Percentiles rank a stretch among this genome's conserved stretches.
These are phyloP conservation scores for Hesperia comma DNA, from an alignment of 2,888 invertebrate genomes.

Conservation along the genomic window DNA sequence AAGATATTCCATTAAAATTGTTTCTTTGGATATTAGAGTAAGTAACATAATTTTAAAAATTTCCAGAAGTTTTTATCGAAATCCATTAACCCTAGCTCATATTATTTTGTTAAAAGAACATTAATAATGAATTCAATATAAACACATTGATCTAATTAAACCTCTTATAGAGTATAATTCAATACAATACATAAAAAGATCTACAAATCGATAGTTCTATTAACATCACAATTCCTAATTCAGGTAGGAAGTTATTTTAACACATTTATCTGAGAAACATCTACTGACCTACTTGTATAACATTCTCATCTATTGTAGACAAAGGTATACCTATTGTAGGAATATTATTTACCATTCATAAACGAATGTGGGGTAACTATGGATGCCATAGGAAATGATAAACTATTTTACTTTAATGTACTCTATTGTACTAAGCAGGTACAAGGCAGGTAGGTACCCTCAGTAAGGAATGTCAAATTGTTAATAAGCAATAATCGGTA, in stretches of 20 bases:
- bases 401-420: not conserved
- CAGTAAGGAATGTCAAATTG: not conserved
- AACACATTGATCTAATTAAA: not conserved
- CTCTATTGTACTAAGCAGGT: not conserved
- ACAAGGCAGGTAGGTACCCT: not conserved
- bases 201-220: slow-evolving; percentile 7
- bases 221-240: slow-evolving; percentile 22
- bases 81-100: not conserved
- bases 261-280: not conserved
- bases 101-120: not conserved
- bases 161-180: not conserved
- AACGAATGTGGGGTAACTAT: not conserved
- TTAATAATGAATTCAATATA: not conserved
- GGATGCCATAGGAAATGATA: not conserved
- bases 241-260: slow-evolving; percentile 1
- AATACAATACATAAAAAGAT: slow-evolving; percentile 6
- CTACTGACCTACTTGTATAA: not conserved
- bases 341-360: too few species aligned
- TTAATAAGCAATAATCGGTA: not conserved
- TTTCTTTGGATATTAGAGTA: too few species aligned
- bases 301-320: not conserved
- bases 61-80: not conserved
- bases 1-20: too few species aligned
- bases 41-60: not conserved
- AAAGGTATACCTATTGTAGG: not conserved